These are phyloP conservation scores for Micrasema longulum DNA, from an alignment of 1,140 invertebrate species.

Conservation along the genomic window DNA sequence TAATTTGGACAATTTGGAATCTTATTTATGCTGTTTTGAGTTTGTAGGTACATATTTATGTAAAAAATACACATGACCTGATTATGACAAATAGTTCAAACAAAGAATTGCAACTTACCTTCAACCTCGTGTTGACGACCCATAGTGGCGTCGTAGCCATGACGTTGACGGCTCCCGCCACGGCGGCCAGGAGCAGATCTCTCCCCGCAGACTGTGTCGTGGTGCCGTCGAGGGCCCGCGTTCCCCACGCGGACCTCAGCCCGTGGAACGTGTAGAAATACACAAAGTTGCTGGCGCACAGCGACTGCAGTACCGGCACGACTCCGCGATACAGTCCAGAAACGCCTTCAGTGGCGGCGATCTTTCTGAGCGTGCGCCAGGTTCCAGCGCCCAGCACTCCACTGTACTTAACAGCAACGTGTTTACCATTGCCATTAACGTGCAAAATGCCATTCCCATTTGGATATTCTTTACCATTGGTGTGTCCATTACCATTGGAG, in stretches of 20 bases:
- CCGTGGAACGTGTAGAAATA: slow-evolving; percentile 94
- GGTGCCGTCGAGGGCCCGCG: slow-evolving; percentile 46
- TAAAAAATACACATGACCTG: too few relatives aligned
- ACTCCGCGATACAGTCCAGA: slow-evolving; percentile 83
- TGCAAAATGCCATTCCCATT: slow-evolving; percentile 19
- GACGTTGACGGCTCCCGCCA: slow-evolving; percentile 88
- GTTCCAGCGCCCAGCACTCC: slow-evolving; percentile 57
- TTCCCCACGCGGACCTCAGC: slow-evolving; percentile 72
- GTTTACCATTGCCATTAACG: slow-evolving; percentile 12
- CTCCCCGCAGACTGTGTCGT: slow-evolving; percentile 71
- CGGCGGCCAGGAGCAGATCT: slow-evolving; percentile 83
- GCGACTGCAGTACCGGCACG: slow-evolving; percentile 82
- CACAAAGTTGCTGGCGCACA: slow-evolving; percentile 91
- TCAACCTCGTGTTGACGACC: slow-evolving; percentile 91
- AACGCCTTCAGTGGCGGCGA: slow-evolving; percentile 78
- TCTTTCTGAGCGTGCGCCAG: slow-evolving; percentile 70
- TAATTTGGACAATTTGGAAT: too few relatives aligned
- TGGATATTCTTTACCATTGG: slow-evolving; percentile 1
- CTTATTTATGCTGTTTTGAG: too few relatives aligned
- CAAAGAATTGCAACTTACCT: slow-evolving; percentile 65
- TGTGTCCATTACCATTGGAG: slow-evolving; percentile 18
- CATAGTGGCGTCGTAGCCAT: slow-evolving; percentile 87
- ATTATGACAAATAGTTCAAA: too few relatives aligned
- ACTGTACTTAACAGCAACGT: slow-evolving; percentile 15
- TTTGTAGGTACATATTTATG: too few relatives aligned